A percentile compares a stretch with the other conserved stretches of the same genome.
Conservation (phyloP, 2,113 vertebrate species). For the Clinocottus analis region DNA sequence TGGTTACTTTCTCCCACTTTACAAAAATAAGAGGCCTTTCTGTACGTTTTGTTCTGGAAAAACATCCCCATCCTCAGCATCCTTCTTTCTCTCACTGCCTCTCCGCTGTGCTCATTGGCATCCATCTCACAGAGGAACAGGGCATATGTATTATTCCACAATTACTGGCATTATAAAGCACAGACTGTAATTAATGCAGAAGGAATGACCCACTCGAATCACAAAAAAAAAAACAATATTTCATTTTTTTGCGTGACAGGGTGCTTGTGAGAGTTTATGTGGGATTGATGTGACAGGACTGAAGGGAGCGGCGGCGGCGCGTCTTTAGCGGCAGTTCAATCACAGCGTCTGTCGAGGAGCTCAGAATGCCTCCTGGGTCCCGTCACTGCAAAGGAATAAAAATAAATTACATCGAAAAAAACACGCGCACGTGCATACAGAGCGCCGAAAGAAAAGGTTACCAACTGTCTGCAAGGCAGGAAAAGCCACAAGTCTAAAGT, state of each 20-base stretch:
- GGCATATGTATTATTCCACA: no score
- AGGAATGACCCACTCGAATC: not conserved
- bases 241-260: not conserved
- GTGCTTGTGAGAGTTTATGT: not conserved
- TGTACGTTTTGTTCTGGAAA: no score
- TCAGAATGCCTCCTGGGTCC: not conserved
- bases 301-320: not conserved
- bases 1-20: not conserved
- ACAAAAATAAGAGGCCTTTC: no score
- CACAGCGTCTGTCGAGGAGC: not conserved
- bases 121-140: no score
- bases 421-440: not conserved
- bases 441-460: not conserved
- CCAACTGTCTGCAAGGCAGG: not conserved
- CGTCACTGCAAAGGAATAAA: constrained; percentile 11
- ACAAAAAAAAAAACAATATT: not conserved
- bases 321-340: constrained; percentile 19
- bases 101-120: no score
- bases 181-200: not conserved
- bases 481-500: not conserved
- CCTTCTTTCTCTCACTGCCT: no score
- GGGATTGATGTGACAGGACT: not conserved
- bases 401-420: constrained; percentile 15
- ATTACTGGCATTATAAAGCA: no score
- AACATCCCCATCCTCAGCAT: no score